Conservation (phyloP, 1,140 invertebrate species). For the Myzus persicae region DNA sequence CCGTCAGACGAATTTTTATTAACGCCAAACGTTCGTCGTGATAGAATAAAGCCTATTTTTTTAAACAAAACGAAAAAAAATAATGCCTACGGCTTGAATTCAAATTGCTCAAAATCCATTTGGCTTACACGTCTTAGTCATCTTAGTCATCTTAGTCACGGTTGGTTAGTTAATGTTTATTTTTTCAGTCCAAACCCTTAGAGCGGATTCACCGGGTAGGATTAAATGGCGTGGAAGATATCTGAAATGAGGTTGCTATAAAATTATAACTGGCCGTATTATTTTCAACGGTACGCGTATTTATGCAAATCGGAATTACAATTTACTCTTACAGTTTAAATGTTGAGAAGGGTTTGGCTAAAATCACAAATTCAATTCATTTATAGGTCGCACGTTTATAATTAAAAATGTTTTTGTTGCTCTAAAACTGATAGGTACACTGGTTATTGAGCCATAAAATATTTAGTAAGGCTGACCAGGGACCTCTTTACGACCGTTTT, state of each 20-base stretch:
- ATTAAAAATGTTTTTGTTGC: neutral
- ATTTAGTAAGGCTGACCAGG: neutral
- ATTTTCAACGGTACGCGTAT: neutral
- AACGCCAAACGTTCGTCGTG: neutral
- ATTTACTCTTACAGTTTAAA: neutral
- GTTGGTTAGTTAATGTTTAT: conserved; percentile 10
- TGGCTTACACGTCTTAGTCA: neutral
- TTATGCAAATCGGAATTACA: neutral
- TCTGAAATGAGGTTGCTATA: neutral
- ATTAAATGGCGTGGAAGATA: conserved; percentile 24
- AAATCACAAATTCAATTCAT: neutral
- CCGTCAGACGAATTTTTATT: neutral
- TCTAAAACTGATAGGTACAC: neutral
- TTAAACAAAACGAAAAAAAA: neutral
- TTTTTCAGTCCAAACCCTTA: neutral
- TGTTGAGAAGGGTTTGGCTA: neutral
- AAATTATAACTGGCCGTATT: conserved; percentile 25
- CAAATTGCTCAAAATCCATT: neutral
- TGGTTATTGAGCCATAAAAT: neutral
- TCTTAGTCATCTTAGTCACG: neutral
- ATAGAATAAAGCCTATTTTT: neutral
- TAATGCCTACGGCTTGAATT: neutral
- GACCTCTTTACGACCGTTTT: neutral
- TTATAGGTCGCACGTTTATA: neutral
- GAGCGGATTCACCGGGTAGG: neutral